Percentiles rank a stretch among this genome's conserved stretches.
phyloP scores from a whole-genome alignment of 2,797 vertebrate species.

The Potorous gilbertii region DNA sequence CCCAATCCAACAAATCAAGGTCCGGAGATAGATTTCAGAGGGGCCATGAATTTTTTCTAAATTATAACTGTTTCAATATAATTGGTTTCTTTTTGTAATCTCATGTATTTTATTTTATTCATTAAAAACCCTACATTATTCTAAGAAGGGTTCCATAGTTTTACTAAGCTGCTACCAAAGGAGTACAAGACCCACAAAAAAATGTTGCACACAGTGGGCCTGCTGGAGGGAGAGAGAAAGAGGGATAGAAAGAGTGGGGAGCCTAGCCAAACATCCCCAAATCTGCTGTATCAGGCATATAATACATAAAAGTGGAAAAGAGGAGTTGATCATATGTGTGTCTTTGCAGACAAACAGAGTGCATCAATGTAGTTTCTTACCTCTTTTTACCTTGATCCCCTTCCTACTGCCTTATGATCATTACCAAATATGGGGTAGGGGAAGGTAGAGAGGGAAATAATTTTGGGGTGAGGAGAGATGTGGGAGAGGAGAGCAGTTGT shows the following conservation, averaged over 20 bases:
- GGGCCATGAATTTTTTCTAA: neutral
- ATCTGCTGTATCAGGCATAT: neutral
- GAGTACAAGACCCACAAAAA: neutral
- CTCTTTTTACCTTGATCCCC: neutral
- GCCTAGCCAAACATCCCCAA: neutral
- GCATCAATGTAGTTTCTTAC: neutral
- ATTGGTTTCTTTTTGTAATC: neutral
- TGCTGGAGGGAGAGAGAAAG: neutral
- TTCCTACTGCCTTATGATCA: neutral
- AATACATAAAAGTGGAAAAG: neutral
- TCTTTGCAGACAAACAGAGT: neutral
- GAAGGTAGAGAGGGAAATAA: neutral
- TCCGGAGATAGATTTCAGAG: neutral
- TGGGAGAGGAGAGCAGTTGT: neutral
- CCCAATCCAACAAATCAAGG: neutral
- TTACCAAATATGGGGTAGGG: neutral
- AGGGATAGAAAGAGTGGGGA: no score
- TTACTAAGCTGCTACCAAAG: neutral
- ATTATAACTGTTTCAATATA: neutral
- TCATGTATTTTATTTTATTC: neutral
- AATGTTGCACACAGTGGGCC: neutral
- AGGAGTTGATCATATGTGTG: neutral
- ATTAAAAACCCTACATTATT: neutral
- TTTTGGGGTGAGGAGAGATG: neutral
- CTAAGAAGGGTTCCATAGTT: neutral